Evolutionary conservation across 2,113 vertebrate genomes (phyloP).

Genomic region (Arizona elegans): DNA sequence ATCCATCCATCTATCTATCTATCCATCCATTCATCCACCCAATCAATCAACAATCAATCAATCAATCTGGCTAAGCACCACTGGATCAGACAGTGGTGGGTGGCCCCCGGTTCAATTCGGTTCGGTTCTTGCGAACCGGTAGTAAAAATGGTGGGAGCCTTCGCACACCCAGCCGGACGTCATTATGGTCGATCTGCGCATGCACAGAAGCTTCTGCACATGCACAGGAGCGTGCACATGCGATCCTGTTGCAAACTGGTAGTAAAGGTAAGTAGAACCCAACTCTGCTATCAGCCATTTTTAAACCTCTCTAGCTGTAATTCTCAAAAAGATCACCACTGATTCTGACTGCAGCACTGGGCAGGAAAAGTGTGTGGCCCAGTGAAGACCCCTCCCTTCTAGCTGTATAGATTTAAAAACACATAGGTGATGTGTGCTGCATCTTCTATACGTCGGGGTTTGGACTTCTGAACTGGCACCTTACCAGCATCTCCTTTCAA

Average conservation of each 20-base stretch:
- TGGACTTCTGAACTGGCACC: background rate
- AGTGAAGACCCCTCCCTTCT: background rate
- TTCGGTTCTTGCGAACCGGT: too few relatives aligned
- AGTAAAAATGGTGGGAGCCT: too few relatives aligned
- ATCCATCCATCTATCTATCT: too few relatives aligned
- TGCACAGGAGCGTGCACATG: too few relatives aligned
- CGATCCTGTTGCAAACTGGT: too few relatives aligned
- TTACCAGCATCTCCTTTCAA: background rate
- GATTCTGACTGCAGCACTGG: background rate
- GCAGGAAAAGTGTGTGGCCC: background rate
- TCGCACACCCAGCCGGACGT: too few relatives aligned
- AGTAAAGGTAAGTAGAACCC: too few relatives aligned
- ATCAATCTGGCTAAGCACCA: background rate
- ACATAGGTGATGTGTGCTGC: background rate
- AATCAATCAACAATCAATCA: too few relatives aligned
- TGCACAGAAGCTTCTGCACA: too few relatives aligned
- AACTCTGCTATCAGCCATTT: background rate
- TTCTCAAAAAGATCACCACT: background rate
- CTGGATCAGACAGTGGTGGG: background rate
- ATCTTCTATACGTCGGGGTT: background rate
- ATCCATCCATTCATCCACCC: fast-evolving
- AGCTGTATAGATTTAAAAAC: too few relatives aligned
- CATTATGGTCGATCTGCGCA: too few relatives aligned
- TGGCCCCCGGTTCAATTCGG: too few relatives aligned
- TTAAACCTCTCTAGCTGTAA: background rate